Evolutionary conservation across 1,140 invertebrate genomes (phyloP).

Genomic region (Achatina immaculata): DNA sequence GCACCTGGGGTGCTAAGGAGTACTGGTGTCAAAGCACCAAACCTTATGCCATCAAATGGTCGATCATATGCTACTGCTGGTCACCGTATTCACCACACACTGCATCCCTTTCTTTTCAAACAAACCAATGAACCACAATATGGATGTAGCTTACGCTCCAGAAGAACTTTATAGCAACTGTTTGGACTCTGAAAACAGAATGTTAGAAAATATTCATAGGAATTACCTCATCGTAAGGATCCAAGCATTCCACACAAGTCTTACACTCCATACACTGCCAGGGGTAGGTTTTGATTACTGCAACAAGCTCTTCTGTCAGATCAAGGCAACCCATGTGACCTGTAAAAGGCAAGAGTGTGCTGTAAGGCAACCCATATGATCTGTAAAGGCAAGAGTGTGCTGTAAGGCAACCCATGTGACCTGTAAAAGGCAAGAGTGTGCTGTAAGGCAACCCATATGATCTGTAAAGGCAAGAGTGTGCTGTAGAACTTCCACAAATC

Average conservation of each 20-base stretch:
- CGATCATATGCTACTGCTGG: too few relatives aligned
- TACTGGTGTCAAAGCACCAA: too few relatives aligned
- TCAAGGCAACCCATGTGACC: constrained; percentile 88
- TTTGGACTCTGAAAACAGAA: background rate
- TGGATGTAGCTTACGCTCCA: too few relatives aligned
- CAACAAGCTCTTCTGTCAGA: constrained; percentile 84
- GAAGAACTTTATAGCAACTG: too few relatives aligned
- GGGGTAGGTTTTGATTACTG: constrained; percentile 85
- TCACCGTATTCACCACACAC: too few relatives aligned
- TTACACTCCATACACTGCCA: constrained; percentile 98
- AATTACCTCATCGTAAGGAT: constrained; percentile 81
- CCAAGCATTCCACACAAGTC: constrained; percentile 87
- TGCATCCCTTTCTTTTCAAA: too few relatives aligned
- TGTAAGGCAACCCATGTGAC: constrained; percentile 87
- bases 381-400: background rate
- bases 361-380: background rate
- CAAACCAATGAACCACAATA: too few relatives aligned
- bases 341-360: constrained; percentile 55
- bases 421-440: constrained; percentile 62
- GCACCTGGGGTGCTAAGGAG: too few relatives aligned
- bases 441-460: background rate
- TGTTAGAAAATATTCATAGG: background rate
- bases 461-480: background rate
- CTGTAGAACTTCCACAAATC: too few relatives aligned
- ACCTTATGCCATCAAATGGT: too few relatives aligned